Base-by-base conservation (phyloP, 2,113 vertebrate species). In the Microtus richardsoni region DNA sequence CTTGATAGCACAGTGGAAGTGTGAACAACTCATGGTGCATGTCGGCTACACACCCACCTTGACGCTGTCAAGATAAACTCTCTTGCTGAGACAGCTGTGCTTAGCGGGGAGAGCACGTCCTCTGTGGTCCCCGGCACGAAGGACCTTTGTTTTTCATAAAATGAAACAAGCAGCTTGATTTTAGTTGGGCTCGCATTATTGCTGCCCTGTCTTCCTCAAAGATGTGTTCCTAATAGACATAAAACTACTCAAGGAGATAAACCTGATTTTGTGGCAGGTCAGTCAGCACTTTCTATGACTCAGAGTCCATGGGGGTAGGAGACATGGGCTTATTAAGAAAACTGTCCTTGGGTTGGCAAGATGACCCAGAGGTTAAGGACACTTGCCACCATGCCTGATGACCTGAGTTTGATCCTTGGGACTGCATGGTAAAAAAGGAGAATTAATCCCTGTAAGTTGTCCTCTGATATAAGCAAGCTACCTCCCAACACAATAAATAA, bases 171-270 rank as follows among this genome's bases (percentile, higher is more conserved):
- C 74, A 82, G 62, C 60, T 88, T 91, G 66, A 14, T 92, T 93
- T 93, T 93, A 91, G 93, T 92, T 54, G 68, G 41, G 22, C n/a
- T 93, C 84, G 21, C 9, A 44, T 54, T 94, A 47, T 21, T 47
- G 5, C 47, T 68, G 52, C 8, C 11, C 30, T 70, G 33, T 60
- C 71, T 77, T 77, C 60, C 64, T 92, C 54, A 58, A 87, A 82
- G 79, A 89, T 47, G 44, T 80, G 52, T 78, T 89, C 24, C 88
- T 62, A 89, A 70, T 30, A 94, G 39, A 88, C 49, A 11, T 33
- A 80, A 87, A 22, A 91, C 41, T 93, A 70, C 54, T 87, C 9
- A 26, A 88, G 78, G 14, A 17, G 64, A 16, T 95, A 96, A 97
- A 33, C 11, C 62, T 39, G 21, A 74, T 82, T 92, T 94, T 79